Conservation (phyloP, 1,140 invertebrate species). For the Tribolium madens region DNA sequence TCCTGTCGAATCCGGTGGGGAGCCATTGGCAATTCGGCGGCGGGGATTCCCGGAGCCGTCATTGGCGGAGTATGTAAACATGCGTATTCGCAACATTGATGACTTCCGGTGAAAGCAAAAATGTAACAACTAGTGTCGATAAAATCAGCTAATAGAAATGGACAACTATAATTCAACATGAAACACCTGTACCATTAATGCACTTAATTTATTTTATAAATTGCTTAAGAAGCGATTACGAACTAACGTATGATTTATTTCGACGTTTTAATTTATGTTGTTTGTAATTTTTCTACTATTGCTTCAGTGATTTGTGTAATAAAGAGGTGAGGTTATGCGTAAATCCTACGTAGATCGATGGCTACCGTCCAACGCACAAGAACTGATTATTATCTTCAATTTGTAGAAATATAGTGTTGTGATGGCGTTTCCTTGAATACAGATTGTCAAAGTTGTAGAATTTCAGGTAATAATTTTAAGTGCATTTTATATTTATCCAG, state of each 20-base stretch:
- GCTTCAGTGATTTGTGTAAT: conserved; percentile 32
- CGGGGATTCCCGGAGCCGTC: neutral
- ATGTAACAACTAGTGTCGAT: conserved; percentile 32
- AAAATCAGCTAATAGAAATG: conserved; percentile 38
- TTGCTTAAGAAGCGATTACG: conserved; percentile 37
- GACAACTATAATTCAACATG: conserved; percentile 36
- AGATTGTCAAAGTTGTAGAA: neutral
- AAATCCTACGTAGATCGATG: conserved; percentile 23
- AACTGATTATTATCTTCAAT: neutral
- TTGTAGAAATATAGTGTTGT: too few species aligned
- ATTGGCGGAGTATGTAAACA: conserved; percentile 9
- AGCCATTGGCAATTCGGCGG: conserved; percentile 4
- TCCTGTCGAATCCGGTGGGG: conserved; percentile 1
- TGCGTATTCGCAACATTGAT: conserved; percentile 9
- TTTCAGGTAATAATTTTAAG: neutral
- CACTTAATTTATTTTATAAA: conserved; percentile 38
- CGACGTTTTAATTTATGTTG: conserved; percentile 39
- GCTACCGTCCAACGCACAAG: neutral
- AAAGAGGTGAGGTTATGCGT: conserved; percentile 19
- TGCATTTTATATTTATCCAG: neutral
- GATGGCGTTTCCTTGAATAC: neutral
- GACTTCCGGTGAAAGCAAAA: conserved; percentile 35
- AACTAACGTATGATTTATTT: conserved; percentile 38
- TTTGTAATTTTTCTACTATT: conserved; percentile 30
- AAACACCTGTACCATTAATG: conserved; percentile 33